Evolutionary conservation across 2,888 invertebrate genomes (phyloP).

Genomic region (Cactoblastis cactorum): DNA sequence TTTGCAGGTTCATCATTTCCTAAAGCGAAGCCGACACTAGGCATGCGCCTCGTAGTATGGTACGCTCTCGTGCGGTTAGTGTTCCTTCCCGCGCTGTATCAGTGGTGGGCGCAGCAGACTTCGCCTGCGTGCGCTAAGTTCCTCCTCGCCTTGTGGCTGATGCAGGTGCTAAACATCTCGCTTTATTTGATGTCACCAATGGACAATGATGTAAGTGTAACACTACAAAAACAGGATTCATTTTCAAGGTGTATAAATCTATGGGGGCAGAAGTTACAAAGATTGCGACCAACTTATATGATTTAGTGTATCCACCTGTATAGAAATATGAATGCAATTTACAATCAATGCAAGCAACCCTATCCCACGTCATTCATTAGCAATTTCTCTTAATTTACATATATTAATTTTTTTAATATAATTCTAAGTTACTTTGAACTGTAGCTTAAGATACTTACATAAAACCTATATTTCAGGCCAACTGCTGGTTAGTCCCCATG

Average conservation of each 20-base stretch:
- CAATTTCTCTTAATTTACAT: too few species aligned
- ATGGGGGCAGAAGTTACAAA: too few species aligned
- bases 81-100: constrained; percentile 89
- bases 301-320: too few species aligned
- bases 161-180: constrained; percentile 83
- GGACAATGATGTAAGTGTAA: constrained; percentile 73
- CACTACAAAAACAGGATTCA: too few species aligned
- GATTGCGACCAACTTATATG: too few species aligned
- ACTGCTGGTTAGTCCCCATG: constrained; percentile 67
- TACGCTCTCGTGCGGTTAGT: constrained; percentile 89
- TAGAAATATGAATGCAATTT: too few species aligned
- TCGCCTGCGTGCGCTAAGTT: constrained; percentile 86
- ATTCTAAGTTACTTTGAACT: too few species aligned
- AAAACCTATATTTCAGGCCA: constrained; percentile 61
- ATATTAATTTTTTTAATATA: too few species aligned
- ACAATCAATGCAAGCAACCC: too few species aligned
- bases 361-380: too few species aligned
- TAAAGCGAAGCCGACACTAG: constrained; percentile 96
- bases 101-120: constrained; percentile 96
- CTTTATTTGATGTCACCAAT: constrained; percentile 72
- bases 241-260: too few species aligned
- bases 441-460: too few species aligned
- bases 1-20: constrained; percentile 93
- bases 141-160: constrained; percentile 86
- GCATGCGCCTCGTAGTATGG: constrained; percentile 90